Conservation (phyloP, 2,888 invertebrate species). For the Neocrepidodera transversa region DNA sequence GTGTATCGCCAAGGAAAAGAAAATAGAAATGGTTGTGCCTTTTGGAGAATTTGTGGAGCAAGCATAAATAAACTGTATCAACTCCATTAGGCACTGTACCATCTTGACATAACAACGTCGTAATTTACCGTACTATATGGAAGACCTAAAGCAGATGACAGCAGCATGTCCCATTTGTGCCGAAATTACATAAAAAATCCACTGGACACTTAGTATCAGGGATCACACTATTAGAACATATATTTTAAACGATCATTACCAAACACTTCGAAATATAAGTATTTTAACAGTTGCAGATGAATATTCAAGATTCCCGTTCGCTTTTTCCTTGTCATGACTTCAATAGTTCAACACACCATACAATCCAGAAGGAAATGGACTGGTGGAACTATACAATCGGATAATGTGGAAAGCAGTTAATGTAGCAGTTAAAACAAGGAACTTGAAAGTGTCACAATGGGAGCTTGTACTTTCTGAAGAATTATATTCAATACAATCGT, state of each 20-base stretch:
- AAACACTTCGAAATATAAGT: neutral
- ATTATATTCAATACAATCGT: neutral
- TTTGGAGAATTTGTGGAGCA: too few species aligned
- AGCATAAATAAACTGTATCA: too few species aligned
- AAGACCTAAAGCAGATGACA: conserved; percentile 8
- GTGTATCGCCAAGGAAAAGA: conserved; percentile 12
- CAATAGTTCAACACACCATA: neutral
- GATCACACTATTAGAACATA: neutral
- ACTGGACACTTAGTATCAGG: neutral
- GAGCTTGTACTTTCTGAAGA: neutral
- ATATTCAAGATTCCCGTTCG: conserved; percentile 11
- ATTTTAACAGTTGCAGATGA: conserved; percentile 8
- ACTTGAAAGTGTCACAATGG: conserved; percentile 1
- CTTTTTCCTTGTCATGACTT: neutral
- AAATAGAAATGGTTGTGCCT: too few species aligned
- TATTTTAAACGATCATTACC: conserved; percentile 12
- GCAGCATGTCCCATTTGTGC: conserved; percentile 12
- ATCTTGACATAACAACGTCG: conserved; percentile 12
- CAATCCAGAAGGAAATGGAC: neutral
- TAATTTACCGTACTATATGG: conserved; percentile 11
- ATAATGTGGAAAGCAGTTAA: neutral
- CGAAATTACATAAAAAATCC: conserved; percentile 9
- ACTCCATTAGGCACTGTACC: conserved; percentile 2
- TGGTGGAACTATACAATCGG: neutral
- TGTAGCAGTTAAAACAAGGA: conserved; percentile 3